Evolutionary conservation across 23 tunicate genomes (phyloP), one percentile per base, ranked within the genome.

Genomic region (Styela clava): DNA sequence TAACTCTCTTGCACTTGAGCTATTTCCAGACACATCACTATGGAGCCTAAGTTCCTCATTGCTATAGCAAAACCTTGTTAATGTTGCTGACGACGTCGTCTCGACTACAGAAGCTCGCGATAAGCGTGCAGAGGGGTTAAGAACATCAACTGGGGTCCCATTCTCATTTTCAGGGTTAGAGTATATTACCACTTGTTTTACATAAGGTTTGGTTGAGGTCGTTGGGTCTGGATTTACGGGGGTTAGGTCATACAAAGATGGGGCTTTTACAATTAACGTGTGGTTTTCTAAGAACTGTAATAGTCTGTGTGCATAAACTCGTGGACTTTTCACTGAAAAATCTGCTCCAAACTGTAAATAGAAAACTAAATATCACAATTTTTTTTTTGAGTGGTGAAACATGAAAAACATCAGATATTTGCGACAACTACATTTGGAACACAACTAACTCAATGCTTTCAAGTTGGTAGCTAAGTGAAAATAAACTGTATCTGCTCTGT

Each of bases 311-410:
- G 97, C 91, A 61, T 83, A 92, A 25, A 92, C 97, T 35, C 92
- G 69, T 1, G 97, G 97, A 20, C 88, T 64, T 69, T 92, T 92
- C 36, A 87, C 92, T 61, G 97, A 92, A 74, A 92, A 92, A 31
- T 92, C 91, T 22, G 97, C 97, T 36, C 97, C 97, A 44, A 88
- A 52, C 97, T 92, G 86, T 28, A 85, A 73, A 21, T 16, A 33
- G 18, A n/a, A 44, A 44, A 44, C 56, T n/a, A n/a, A n/a, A n/a
- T n/a, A n/a, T n/a, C n/a, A n/a, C n/a, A n/a, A n/a, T n/a, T n/a
- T n/a, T n/a, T n/a, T n/a, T n/a, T n/a, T n/a, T n/a, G n/a, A n/a
- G n/a, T n/a, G n/a, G n/a, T n/a, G n/a, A n/a, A n/a, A n/a, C n/a
- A n/a, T n/a, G n/a, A n/a, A n/a, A n/a, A n/a, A n/a, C n/a, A n/a